Conservation (phyloP, 2,113 vertebrate species). For the Ictidomys tridecemlineatus region DNA sequence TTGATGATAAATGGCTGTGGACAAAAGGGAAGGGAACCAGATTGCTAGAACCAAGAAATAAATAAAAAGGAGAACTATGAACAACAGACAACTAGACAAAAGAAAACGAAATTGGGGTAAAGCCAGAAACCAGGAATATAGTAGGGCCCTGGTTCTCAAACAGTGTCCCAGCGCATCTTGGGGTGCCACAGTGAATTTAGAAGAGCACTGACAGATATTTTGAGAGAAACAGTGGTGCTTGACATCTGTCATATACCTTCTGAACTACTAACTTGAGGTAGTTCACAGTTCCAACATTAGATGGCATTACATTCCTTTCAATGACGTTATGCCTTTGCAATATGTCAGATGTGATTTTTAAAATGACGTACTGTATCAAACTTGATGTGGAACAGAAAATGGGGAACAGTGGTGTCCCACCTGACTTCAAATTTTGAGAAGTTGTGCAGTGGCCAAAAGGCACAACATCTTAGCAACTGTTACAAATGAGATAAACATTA, state of each 20-base stretch:
- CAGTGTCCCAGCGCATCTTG: background rate
- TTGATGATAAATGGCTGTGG: background rate
- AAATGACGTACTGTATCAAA: background rate
- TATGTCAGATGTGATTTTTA: background rate
- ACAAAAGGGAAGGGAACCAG: constrained; percentile 22
- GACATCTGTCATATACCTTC: background rate
- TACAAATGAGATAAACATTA: background rate
- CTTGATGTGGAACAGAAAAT: background rate
- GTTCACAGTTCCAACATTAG: constrained; percentile 56
- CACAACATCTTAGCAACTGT: background rate
- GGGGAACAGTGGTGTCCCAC: background rate
- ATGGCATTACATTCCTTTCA: constrained; percentile 41
- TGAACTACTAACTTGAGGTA: background rate
- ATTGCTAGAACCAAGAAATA: constrained; percentile 11
- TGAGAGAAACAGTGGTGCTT: background rate
- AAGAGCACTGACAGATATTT: background rate
- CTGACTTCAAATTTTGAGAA: background rate
- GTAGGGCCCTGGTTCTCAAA: background rate
- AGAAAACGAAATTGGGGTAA: background rate
- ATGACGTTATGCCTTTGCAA: background rate
- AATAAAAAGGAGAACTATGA: constrained; percentile 48
- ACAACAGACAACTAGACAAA: background rate
- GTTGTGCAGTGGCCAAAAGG: background rate
- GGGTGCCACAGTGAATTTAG: background rate
- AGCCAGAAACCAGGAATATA: background rate